These are phyloP conservation scores for Bufo gargarizans DNA, from an alignment of 2,113 vertebrate genomes.

Conservation along the genomic window DNA sequence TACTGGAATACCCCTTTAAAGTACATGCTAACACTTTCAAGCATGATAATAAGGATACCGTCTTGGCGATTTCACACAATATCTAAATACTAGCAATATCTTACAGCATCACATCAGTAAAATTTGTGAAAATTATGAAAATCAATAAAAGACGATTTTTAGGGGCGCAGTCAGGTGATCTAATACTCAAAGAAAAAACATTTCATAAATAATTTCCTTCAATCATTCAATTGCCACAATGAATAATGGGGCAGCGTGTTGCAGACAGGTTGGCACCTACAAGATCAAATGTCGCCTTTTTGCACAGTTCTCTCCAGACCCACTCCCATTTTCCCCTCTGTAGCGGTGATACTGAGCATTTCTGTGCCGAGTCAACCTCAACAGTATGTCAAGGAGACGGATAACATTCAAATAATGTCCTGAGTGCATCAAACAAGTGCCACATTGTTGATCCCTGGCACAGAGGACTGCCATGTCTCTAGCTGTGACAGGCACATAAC, in stretches of 20 bases:
- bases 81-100: neutral
- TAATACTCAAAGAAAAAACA: too few relatives aligned
- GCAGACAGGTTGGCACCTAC: neutral
- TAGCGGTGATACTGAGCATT: too few relatives aligned
- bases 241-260: neutral
- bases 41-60: too few relatives aligned
- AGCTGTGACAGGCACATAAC: conserved; percentile 13
- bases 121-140: neutral
- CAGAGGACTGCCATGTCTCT: neutral
- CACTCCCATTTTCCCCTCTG: neutral
- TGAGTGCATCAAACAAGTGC: conserved; percentile 5
- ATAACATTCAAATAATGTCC: conserved; percentile 6
- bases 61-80: too few relatives aligned
- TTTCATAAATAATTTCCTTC: too few relatives aligned
- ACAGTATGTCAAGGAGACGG: conserved; percentile 25
- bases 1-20: too few relatives aligned
- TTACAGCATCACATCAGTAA: neutral
- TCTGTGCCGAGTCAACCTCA: too few relatives aligned
- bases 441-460: conserved; percentile 21
- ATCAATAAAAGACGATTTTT: neutral
- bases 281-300: conserved; percentile 24
- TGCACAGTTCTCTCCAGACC: neutral
- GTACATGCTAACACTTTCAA: too few relatives aligned
- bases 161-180: neutral
- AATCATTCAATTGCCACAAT: neutral